Conservation (phyloP, 2,113 vertebrate species). For the Gasterosteus aculeatus region DNA sequence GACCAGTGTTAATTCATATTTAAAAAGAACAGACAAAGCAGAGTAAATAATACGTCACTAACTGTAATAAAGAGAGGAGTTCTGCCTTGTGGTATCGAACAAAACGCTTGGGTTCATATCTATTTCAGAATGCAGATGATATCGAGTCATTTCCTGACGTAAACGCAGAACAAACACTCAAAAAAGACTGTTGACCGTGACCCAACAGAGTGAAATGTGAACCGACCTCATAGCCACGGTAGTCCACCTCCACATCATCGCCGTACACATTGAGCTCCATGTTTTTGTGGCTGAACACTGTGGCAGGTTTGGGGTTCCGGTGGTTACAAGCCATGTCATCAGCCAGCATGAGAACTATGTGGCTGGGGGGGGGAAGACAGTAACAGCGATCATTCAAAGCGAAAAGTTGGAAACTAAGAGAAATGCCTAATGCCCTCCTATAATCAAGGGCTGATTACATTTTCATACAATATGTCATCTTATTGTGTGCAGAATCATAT, state of each 20-base stretch:
- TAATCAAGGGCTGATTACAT: neutral
- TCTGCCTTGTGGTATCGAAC: no score
- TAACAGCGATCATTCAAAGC: neutral
- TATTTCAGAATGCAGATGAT: slow-evolving; percentile 15
- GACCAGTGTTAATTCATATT: neutral
- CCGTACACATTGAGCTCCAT: slow-evolving; percentile 99
- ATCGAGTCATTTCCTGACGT: slow-evolving; percentile 46
- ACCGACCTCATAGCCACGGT: slow-evolving; percentile 94
- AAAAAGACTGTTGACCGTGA: neutral
- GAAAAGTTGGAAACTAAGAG: neutral
- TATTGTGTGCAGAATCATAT: neutral
- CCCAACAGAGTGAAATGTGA: neutral
- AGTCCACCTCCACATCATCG: slow-evolving; percentile 98
- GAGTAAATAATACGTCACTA: slow-evolving; percentile 25
- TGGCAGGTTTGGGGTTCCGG: slow-evolving; percentile 96
- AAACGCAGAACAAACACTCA: slow-evolving; percentile 28
- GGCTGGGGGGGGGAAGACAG: slow-evolving; percentile 75
- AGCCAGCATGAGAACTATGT: slow-evolving; percentile 97
- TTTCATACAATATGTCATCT: neutral
- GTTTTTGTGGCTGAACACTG: slow-evolving; percentile 98
- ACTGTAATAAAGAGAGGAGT: slow-evolving; percentile 4
- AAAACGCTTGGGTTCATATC: neutral
- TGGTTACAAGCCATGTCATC: slow-evolving; percentile 99
- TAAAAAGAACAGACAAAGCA: slow-evolving; percentile 21
- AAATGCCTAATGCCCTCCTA: neutral